phyloP scores from a whole-genome alignment of 1,140 invertebrate genomes.

The Pteromalus puparum region DNA sequence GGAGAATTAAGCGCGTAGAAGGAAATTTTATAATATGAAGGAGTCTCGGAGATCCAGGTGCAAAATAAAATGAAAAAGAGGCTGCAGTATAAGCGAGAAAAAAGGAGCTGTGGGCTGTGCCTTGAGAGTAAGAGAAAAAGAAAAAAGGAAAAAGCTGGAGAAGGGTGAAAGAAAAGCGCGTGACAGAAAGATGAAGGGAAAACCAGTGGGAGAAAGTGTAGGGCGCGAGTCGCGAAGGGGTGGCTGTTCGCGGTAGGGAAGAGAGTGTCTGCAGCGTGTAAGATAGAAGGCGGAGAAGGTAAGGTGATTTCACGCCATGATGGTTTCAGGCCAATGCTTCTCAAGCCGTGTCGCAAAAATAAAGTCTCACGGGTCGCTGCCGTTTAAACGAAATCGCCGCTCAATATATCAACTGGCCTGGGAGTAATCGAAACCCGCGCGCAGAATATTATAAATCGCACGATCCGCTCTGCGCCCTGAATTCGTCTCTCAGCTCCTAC shows the following conservation, averaged over 20 bases:
- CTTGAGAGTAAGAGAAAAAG: background rate
- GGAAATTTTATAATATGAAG: conserved; percentile 22
- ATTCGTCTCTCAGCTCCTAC: background rate
- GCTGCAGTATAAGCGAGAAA: background rate
- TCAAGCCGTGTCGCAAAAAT: conserved; percentile 53
- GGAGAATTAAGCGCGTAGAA: conserved; percentile 23
- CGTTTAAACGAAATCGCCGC: conserved; percentile 47
- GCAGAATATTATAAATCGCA: conserved; percentile 48
- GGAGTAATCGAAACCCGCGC: conserved; percentile 47
- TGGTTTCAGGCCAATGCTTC: conserved; percentile 58
- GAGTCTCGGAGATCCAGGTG: conserved; percentile 23
- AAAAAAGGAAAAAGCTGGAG: background rate
- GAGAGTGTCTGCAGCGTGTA: conserved; percentile 45
- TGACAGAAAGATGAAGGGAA: conserved; percentile 5
- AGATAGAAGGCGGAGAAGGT: conserved; percentile 54
- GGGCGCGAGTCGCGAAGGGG: background rate
- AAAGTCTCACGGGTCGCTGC: conserved; percentile 59
- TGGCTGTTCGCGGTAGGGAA: background rate
- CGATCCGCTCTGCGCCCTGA: conserved; percentile 6
- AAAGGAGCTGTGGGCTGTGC: background rate
- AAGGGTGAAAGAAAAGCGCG: background rate
- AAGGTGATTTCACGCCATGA: conserved; percentile 62
- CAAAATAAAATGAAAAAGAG: conserved; percentile 25
- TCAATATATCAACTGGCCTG: conserved; percentile 49
- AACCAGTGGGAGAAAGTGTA: conserved; percentile 6